Evolutionary conservation across 2,797 vertebrate species (phyloP).

Genomic region (Enteromius trimaculatus): DNA sequence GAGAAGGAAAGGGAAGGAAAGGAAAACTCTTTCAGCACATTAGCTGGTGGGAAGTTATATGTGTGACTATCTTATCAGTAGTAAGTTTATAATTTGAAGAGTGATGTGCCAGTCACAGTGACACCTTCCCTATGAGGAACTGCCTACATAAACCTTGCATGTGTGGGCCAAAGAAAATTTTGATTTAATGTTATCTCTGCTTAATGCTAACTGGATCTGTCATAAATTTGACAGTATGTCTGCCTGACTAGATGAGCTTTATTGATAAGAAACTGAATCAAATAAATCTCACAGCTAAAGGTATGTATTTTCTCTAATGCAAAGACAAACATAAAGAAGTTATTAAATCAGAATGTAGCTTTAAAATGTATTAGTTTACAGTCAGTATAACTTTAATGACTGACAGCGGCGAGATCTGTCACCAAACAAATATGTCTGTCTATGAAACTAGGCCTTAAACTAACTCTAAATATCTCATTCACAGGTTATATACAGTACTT

Average conservation of each 20-base stretch:
- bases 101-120: conserved; percentile 6
- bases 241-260: conserved; percentile 17
- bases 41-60: conserved; percentile 2
- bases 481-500: too few species aligned
- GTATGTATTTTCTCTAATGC: background rate
- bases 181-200: conserved; percentile 38
- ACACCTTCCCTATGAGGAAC: background rate
- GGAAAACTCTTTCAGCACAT: background rate
- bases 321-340: background rate
- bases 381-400: background rate
- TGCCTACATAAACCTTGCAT: conserved; percentile 9
- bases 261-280: conserved; percentile 28
- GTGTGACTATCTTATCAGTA: background rate
- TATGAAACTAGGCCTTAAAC: too few species aligned
- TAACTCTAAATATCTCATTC: too few species aligned
- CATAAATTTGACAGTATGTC: conserved; percentile 33
- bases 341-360: background rate
- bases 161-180: background rate
- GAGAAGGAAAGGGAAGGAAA: background rate
- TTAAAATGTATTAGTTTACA: background rate
- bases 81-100: conserved; percentile 22
- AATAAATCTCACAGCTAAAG: conserved; percentile 23
- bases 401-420: background rate
- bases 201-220: conserved; percentile 46
- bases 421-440: background rate